A percentile compares a stretch with the other conserved stretches of the same genome.
Conservation (phyloP, 2,888 invertebrate genomes). For the Periphyllus acericola region DNA sequence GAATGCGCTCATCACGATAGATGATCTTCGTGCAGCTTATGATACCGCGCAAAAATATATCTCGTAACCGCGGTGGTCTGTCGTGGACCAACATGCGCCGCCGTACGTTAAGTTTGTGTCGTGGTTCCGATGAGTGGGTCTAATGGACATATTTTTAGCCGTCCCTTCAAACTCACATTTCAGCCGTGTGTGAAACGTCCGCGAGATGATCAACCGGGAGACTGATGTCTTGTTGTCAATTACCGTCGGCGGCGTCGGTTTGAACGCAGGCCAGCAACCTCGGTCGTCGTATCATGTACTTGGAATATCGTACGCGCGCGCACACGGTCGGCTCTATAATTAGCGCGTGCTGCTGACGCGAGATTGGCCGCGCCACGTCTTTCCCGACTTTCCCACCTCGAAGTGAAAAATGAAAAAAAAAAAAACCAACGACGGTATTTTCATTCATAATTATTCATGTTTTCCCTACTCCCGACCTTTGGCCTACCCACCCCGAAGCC, state of each 20-base stretch:
- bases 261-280: constrained; percentile 19
- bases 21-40: no score
- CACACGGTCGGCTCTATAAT: constrained; percentile 10
- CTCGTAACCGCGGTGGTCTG: no score
- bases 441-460: constrained; percentile 48
- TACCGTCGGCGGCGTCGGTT: constrained; percentile 1
- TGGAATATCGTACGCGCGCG: no score
- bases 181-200: neutral
- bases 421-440: constrained; percentile 11
- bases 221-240: constrained; percentile 44
- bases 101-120: no score
- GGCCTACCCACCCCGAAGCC: no score
- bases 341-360: constrained; percentile 32
- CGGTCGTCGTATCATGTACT: neutral
- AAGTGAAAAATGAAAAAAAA: no score
- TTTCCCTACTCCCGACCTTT: neutral
- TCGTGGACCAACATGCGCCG: no score
- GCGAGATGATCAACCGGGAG: neutral
- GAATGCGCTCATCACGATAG: no score
- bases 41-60: no score
- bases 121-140: neutral
- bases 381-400: neutral
- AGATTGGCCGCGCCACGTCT: neutral
- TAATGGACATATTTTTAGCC: constrained; percentile 21
- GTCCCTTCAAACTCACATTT: neutral